Evolutionary conservation across 2,888 invertebrate genomes (phyloP).

Genomic region (Eupithecia pulchellata): DNA sequence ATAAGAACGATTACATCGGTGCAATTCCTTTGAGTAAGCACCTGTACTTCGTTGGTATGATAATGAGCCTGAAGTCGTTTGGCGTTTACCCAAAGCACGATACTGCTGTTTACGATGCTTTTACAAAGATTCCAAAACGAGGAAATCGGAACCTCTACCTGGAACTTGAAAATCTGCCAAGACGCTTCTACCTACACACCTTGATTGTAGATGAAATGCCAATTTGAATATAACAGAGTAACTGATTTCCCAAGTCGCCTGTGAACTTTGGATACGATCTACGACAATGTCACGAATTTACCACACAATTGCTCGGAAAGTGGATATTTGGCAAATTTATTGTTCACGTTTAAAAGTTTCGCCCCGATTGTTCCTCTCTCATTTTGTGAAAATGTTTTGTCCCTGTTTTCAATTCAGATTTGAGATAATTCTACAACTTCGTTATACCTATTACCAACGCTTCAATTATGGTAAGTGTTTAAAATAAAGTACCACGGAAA

Average conservation of each 20-base stretch:
- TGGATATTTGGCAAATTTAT: slow-evolving; percentile 41
- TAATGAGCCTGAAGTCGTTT: slow-evolving; percentile 45
- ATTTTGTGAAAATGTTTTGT: slow-evolving; percentile 15
- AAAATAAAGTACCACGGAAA: slow-evolving; percentile 14
- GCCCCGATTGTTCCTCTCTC: slow-evolving; percentile 23
- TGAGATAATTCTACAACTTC: slow-evolving; percentile 4
- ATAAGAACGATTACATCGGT: slow-evolving; percentile 30
- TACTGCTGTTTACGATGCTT: slow-evolving; percentile 45
- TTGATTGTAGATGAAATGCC: slow-evolving; percentile 44
- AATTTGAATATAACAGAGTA: slow-evolving; percentile 50
- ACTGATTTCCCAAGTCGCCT: slow-evolving; percentile 49
- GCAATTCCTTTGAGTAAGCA: slow-evolving; percentile 41
- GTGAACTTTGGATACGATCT: slow-evolving; percentile 40
- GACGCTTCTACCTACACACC: slow-evolving; percentile 30
- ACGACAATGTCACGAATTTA: slow-evolving; percentile 42
- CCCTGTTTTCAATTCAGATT: neutral
- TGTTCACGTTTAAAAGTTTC: slow-evolving; percentile 30
- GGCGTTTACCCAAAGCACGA: slow-evolving; percentile 48
- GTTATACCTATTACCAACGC: neutral
- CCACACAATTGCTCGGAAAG: slow-evolving; percentile 40
- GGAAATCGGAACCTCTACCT: slow-evolving; percentile 34
- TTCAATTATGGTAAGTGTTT: slow-evolving; percentile 18
- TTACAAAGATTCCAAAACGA: slow-evolving; percentile 43
- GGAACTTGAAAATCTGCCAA: slow-evolving; percentile 51
- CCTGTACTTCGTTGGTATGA: slow-evolving; percentile 36